Evolutionary conservation across 2,113 vertebrate species (phyloP).

Genomic region (Lynx canadensis): DNA sequence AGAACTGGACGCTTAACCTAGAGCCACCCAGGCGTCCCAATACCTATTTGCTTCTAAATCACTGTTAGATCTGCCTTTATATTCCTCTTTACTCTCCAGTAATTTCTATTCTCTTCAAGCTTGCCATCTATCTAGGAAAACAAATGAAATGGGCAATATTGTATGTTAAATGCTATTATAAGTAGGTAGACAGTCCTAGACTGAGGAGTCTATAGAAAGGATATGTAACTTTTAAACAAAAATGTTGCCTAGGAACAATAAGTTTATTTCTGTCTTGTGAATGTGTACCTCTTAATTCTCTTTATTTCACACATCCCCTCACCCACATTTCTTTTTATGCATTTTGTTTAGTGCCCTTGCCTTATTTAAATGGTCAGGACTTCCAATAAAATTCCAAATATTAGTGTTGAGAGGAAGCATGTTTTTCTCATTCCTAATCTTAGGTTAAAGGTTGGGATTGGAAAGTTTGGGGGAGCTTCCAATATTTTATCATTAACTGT

Average conservation of each 20-base stretch:
- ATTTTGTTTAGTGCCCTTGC: background rate
- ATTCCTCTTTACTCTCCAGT: background rate
- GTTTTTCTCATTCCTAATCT: background rate
- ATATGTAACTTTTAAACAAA: background rate
- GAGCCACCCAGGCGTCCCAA: no score
- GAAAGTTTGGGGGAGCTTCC: background rate
- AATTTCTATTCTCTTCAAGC: background rate
- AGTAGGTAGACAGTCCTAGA: background rate
- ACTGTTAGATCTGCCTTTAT: background rate
- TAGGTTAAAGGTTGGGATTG: no score
- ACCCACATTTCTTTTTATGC: background rate
- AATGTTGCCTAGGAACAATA: background rate
- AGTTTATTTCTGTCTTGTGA: background rate
- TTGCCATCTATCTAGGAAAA: background rate
- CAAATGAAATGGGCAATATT: background rate
- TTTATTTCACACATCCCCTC: background rate
- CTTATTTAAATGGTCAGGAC: background rate
- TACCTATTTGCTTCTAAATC: background rate
- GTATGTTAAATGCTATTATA: background rate
- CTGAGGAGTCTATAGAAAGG: background rate
- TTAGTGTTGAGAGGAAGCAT: background rate
- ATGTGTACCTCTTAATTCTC: background rate
- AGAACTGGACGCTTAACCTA: no score
- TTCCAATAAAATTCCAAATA: background rate
- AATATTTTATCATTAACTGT: background rate